Evolutionary conservation across 2,113 vertebrate species (phyloP), one percentile per base, ranked within the genome.

Genomic region (Mus spicilegus): DNA sequence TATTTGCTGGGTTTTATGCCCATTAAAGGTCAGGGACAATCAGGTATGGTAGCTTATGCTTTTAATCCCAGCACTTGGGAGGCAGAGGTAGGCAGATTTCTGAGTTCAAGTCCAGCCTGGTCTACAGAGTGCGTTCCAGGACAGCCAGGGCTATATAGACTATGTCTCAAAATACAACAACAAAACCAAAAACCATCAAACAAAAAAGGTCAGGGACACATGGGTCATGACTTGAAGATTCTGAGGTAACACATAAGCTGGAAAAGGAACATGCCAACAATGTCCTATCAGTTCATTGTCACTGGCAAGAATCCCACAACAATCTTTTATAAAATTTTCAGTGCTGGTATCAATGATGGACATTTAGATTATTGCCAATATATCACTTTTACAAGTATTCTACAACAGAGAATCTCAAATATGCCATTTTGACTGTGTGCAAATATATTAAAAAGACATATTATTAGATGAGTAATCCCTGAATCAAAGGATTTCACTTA

Each of bases 401-500:
- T 77, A 16, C 3, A 54, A 51, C 84, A 51, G 70, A 91, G 72
- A 89, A 75, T 69, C 24, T 92, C 73, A 14, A 33, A n/a, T 36
- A 54, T 28, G 51, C 69, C 49, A 69, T 89, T 87, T 72, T 75
- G 81, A 92, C 39, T 61, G 17, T 90, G n/a, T 90, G 46, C 49
- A 82, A 75, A 85, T 88, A 78, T 80, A 63, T 33, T 30, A 80
- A 33, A 89, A 89, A 69, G 82, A 46, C 49, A n/a, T 85, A 80
- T 69, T 86, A 56, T 24, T 75, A 72, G n/a, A 67, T 82, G 12
- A 46, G 13, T 28, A 92, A 90, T 61, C 19, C 49, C 46, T 58
- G 73, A 76, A n/a, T 94, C 89, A 90, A 94, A 95, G 54, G 33
- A 92, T 95, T 89, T 88, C 11, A 42, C 69, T 92, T 90, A 14